Percentiles rank a stretch among this genome's conserved stretches.
Conservation (phyloP, 2,113 vertebrate species). For the Gambusia holbrooki region DNA sequence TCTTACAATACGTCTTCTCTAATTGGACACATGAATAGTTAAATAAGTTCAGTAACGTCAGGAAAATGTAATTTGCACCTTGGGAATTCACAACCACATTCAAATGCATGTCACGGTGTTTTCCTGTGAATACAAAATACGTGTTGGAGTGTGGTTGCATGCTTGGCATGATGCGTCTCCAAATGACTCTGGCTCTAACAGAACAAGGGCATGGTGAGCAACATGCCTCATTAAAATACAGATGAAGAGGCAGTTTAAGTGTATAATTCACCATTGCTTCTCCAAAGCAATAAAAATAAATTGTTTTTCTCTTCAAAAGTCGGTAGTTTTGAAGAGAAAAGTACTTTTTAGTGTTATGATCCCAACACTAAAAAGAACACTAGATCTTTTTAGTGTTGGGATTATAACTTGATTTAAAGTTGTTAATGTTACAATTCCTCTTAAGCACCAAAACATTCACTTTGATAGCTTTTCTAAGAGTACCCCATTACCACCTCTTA, state of each 20-base stretch:
- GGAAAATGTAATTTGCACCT: conserved; percentile 50
- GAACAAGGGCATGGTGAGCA: conserved; percentile 56
- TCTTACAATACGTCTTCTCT: not conserved
- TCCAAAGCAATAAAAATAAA: conserved; percentile 42
- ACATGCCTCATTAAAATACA: conserved; percentile 55
- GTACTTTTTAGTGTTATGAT: too few species aligned
- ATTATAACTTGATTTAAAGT: conserved; percentile 42
- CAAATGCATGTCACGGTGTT: not conserved
- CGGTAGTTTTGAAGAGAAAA: not conserved
- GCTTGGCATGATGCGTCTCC: conserved; percentile 34
- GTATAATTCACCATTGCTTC: conserved; percentile 44
- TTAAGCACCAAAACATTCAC: conserved; percentile 16
- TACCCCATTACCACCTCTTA: conserved; percentile 24
- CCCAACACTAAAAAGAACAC: not conserved
- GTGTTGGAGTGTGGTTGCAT: not conserved
- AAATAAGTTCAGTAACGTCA: conserved; percentile 23
- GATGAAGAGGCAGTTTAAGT: conserved; percentile 54
- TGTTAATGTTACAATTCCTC: conserved; percentile 27
- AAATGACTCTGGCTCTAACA: conserved; percentile 57
- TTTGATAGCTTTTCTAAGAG: conserved; percentile 41
- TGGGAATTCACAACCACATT: conserved; percentile 16
- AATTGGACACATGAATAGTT: conserved; percentile 11
- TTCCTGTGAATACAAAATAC: not conserved
- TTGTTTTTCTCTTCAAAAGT: conserved; percentile 36
- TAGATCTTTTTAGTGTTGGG: conserved; percentile 18